Evolutionary conservation across 2,113 vertebrate species (phyloP).

Genomic region (Poicephalus meyeri): DNA sequence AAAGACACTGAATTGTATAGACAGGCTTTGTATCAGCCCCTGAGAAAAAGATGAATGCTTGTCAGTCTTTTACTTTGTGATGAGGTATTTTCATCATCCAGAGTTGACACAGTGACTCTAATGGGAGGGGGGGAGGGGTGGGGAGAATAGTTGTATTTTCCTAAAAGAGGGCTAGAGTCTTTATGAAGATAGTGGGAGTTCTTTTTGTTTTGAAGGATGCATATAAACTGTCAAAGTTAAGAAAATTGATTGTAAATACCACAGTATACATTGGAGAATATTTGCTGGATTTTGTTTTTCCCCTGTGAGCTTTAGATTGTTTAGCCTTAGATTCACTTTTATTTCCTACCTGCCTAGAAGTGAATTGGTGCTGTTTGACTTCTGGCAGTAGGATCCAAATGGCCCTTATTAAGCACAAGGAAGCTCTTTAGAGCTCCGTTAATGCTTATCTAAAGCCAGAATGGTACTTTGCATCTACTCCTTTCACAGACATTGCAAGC

Average conservation of each 20-base stretch:
- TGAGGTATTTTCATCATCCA: not conserved
- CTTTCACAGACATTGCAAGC: not conserved
- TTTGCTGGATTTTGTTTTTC: not conserved
- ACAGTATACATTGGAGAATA: not conserved
- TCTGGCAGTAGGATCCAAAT: not conserved
- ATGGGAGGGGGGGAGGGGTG: not conserved
- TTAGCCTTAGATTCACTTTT: not conserved
- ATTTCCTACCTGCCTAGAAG: not conserved
- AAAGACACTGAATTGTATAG: not conserved
- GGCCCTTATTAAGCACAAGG: not conserved
- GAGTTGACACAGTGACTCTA: not conserved
- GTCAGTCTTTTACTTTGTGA: not conserved
- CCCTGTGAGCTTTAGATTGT: not conserved
- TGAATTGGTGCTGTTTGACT: not conserved
- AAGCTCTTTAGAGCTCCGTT: not conserved
- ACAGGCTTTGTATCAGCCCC: not conserved
- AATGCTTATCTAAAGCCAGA: not conserved
- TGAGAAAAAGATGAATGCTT: not conserved
- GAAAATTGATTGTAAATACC: not conserved
- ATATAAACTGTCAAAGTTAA: not conserved
- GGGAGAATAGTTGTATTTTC: not conserved
- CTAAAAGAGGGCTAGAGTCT: not conserved
- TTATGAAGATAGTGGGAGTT: not conserved
- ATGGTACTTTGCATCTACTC: not conserved
- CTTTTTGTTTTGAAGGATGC: not conserved